phyloP scores from a whole-genome alignment of 2,797 vertebrate genomes.

The Sebastes nivosus region DNA sequence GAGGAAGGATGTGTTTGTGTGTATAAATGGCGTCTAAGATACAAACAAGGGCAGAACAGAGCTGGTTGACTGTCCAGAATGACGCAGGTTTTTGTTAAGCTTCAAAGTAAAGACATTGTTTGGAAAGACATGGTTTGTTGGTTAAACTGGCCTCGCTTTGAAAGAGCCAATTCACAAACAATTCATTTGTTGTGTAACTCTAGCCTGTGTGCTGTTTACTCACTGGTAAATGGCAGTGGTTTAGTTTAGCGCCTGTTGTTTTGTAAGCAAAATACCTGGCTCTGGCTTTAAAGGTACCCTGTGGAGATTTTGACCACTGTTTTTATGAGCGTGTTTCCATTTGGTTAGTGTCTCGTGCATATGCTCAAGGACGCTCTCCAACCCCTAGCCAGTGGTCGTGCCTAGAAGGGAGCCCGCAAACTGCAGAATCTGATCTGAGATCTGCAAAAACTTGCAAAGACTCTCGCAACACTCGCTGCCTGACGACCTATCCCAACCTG shows the following conservation, averaged over 20 bases:
- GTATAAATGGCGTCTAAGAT: background rate
- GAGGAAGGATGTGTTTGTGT: constrained; percentile 25
- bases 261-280: background rate
- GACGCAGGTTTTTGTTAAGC: constrained; percentile 8
- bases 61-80: background rate
- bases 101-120: constrained; percentile 30
- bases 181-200: constrained; percentile 11
- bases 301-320: background rate
- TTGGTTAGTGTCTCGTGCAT: background rate
- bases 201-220: constrained; percentile 11
- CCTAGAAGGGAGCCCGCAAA: too few relatives aligned
- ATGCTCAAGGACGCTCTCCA: background rate
- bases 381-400: too few relatives aligned
- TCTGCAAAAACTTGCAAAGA: too few relatives aligned
- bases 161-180: background rate
- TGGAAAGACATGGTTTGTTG: constrained; percentile 16
- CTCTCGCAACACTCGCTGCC: too few relatives aligned
- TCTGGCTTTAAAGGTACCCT: background rate
- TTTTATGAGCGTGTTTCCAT: background rate
- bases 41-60: constrained; percentile 15
- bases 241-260: background rate
- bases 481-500: too few relatives aligned
- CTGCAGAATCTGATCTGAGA: too few relatives aligned
- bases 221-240: constrained; percentile 9
- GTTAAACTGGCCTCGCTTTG: background rate